phyloP scores from a whole-genome alignment of 1,140 invertebrate genomes.

The Brachionus asplanchnoidis region DNA sequence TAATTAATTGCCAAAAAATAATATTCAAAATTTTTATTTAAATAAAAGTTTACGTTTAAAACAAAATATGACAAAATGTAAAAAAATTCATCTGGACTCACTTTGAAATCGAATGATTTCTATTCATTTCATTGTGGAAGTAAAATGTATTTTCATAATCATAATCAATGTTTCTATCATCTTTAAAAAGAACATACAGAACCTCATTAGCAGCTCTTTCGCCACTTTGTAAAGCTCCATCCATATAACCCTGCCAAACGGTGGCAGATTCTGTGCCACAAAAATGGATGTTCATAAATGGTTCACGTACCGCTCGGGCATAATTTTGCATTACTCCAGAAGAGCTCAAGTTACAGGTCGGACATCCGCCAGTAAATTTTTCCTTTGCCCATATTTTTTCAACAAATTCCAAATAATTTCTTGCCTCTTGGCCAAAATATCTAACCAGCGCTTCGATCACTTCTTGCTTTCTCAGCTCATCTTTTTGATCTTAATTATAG shows the following conservation, averaged over 20 bases:
- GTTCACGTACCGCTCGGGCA: conserved; percentile 46
- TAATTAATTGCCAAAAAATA: no score
- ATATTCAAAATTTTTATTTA: no score
- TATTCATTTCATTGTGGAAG: neutral
- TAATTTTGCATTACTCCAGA: conserved; percentile 45
- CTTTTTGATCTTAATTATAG: neutral
- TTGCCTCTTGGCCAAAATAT: conserved; percentile 52
- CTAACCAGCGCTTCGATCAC: conserved; percentile 53
- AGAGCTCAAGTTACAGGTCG: conserved; percentile 49
- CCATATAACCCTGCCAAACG: conserved; percentile 61
- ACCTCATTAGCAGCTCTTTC: conserved; percentile 61
- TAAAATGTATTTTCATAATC: conserved; percentile 27
- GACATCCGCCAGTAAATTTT: conserved; percentile 51
- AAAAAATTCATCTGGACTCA: neutral
- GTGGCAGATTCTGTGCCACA: conserved; percentile 62
- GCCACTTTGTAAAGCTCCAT: conserved; percentile 61
- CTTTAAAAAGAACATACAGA: neutral
- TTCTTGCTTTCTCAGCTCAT: conserved; percentile 47
- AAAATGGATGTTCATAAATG: conserved; percentile 55
- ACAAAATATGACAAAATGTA: neutral
- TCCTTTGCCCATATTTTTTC: conserved; percentile 56
- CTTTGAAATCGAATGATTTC: neutral
- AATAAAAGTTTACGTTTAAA: no score
- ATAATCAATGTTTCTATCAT: neutral
- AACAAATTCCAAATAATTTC: conserved; percentile 50